Conservation (phyloP, 1,140 invertebrate species). For the Lepidurus arcticus region DNA sequence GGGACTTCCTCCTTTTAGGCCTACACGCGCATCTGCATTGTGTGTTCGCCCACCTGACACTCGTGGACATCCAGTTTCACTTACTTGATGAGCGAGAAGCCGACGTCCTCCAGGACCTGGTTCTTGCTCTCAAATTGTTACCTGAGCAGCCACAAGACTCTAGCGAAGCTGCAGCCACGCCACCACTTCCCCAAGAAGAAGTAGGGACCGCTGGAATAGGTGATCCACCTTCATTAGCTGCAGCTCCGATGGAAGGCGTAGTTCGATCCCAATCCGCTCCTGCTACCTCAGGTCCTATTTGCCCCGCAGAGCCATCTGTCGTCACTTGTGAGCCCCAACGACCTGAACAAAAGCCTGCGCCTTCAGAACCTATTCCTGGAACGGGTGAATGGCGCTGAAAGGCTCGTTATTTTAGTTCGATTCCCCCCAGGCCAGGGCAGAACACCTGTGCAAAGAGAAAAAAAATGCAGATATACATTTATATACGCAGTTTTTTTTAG, state of each 20-base stretch:
- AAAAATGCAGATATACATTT: neutral
- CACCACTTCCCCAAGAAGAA: neutral
- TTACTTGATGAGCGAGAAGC: constrained; percentile 93
- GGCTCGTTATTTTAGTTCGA: no score
- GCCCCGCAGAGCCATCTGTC: constrained; percentile 3
- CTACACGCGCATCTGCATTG: constrained; percentile 54
- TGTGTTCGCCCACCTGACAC: constrained; percentile 92
- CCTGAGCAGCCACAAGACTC: constrained; percentile 32
- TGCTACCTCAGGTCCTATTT: neutral
- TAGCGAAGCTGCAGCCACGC: neutral
- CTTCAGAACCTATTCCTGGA: constrained; percentile 3
- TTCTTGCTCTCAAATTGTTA: constrained; percentile 44
- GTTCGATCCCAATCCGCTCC: constrained; percentile 7
- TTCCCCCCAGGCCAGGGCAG: neutral
- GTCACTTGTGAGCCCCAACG: constrained; percentile 1
- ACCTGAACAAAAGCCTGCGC: constrained; percentile 2
- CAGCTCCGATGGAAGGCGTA: neutral
- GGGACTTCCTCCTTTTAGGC: constrained; percentile 85
- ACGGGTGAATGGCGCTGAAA: constrained; percentile 6
- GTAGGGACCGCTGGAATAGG: neutral
- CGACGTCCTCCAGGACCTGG: constrained; percentile 73
- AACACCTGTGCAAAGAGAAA: neutral
- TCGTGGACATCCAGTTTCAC: constrained; percentile 75
- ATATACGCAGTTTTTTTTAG: constrained; percentile 13
- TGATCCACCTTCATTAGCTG: neutral